These are phyloP conservation scores for Plecturocebus donacophilus DNA, from an alignment of 2,113 vertebrate genomes.

Conservation along the genomic window DNA sequence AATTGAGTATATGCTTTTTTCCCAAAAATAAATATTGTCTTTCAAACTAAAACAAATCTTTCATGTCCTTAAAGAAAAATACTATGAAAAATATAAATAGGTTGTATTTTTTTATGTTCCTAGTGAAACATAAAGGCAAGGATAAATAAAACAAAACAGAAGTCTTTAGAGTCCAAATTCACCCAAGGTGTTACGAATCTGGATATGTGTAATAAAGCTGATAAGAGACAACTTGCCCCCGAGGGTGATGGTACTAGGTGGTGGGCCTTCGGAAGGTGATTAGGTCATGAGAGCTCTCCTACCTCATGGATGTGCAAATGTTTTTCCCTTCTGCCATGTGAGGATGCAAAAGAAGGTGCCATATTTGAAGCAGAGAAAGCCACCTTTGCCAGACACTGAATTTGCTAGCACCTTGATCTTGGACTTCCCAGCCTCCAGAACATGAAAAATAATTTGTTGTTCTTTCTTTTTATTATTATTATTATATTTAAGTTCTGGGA, in stretches of 20 bases:
- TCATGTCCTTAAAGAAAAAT: background rate
- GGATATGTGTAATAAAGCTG: background rate
- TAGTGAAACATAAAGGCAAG: background rate
- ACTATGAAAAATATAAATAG: background rate
- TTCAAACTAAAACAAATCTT: background rate
- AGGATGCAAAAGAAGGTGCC: background rate
- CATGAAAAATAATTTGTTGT: background rate
- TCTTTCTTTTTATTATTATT: too few species aligned
- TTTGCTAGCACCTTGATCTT: background rate
- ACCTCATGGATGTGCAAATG: fast-evolving
- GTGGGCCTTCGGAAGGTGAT: too few species aligned
- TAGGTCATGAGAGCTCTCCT: background rate
- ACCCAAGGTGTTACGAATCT: background rate
- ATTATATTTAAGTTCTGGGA: too few species aligned
- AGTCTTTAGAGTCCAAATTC: fast-evolving
- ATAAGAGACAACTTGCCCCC: background rate
- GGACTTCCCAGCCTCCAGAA: background rate
- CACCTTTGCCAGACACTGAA: too few species aligned
- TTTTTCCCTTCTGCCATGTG: background rate
- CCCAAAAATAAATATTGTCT: background rate
- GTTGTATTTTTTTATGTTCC: background rate
- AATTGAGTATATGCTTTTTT: background rate
- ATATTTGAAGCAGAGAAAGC: background rate
- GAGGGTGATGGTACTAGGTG: too few species aligned
- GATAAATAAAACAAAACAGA: background rate